phyloP scores from a whole-genome alignment of 1,140 invertebrate species.

The Argopecten irradians region DNA sequence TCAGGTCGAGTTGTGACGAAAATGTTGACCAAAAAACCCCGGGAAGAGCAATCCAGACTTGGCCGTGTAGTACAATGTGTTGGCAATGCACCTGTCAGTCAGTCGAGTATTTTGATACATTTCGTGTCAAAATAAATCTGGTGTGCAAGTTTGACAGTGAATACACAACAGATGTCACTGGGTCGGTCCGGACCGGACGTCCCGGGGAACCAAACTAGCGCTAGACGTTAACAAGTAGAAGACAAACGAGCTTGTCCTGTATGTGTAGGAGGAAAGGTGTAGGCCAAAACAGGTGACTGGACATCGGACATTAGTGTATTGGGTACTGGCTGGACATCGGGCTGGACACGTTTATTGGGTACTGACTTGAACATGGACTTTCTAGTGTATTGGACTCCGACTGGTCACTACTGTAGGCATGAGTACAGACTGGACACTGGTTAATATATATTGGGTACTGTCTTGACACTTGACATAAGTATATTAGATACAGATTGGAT shows the following conservation, averaged over 20 bases:
- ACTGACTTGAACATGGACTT: no score
- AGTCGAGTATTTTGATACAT: not conserved
- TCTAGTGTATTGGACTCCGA: not conserved
- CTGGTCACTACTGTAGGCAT: not conserved
- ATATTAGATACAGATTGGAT: no score
- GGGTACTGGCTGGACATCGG: not conserved
- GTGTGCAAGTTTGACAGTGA: not conserved
- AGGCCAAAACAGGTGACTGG: not conserved
- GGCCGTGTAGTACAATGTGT: not conserved
- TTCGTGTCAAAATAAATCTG: not conserved
- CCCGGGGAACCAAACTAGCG: not conserved
- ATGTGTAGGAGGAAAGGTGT: not conserved
- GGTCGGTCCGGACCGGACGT: not conserved
- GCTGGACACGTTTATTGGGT: not conserved
- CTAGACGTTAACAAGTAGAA: slow-evolving; percentile 7
- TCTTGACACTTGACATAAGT: not conserved
- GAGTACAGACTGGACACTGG: not conserved
- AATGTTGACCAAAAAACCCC: not conserved
- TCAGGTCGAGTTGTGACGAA: not conserved
- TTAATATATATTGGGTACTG: not conserved
- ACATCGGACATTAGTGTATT: not conserved
- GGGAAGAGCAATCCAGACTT: not conserved
- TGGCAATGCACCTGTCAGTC: not conserved
- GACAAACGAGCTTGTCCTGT: not conserved
- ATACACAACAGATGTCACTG: slow-evolving; percentile 7